These are phyloP conservation scores for Drosophila seguyi DNA, from an alignment of 1,140 invertebrate species.

Conservation along the genomic window DNA sequence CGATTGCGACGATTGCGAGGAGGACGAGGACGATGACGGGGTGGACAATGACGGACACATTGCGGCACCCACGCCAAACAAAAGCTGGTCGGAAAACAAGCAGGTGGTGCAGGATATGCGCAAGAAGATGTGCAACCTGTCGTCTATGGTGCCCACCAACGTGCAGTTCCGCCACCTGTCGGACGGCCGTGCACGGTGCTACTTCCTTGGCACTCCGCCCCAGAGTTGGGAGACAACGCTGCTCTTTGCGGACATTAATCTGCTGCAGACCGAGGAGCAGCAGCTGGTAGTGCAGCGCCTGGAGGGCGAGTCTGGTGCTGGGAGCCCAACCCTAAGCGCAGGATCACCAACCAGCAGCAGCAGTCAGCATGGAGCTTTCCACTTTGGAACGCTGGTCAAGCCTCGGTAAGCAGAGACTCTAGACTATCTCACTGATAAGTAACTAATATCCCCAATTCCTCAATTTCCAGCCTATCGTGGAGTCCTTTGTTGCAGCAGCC, in stretches of 20 bases:
- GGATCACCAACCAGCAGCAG: constrained; percentile 49
- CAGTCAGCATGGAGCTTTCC: constrained; percentile 39
- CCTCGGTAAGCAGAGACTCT: constrained; percentile 41
- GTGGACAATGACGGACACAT: constrained; percentile 74
- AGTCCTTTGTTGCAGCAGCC: constrained; percentile 90
- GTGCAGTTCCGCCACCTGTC: constrained; percentile 92
- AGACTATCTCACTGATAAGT: too few relatives aligned
- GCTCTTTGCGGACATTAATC: constrained; percentile 92
- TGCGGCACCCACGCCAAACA: constrained; percentile 81
- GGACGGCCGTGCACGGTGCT: constrained; percentile 92
- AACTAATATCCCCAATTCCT: neutral
- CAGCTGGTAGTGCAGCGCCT: constrained; percentile 48
- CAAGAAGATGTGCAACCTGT: constrained; percentile 91
- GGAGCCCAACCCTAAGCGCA: constrained; percentile 36
- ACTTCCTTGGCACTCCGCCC: constrained; percentile 94
- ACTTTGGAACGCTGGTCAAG: constrained; percentile 49
- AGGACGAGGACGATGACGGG: constrained; percentile 76
- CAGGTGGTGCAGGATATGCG: constrained; percentile 93
- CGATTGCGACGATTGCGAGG: constrained; percentile 75
- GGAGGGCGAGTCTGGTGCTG: constrained; percentile 18
- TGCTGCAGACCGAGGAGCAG: constrained; percentile 61
- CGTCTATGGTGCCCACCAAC: constrained; percentile 91
- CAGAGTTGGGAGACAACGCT: constrained; percentile 95
- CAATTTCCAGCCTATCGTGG: constrained; percentile 87
- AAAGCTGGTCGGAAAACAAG: constrained; percentile 92